Evolutionary conservation across 2,797 vertebrate species (phyloP), one percentile per base, ranked within the genome.

Genomic region (Lemur catta): DNA sequence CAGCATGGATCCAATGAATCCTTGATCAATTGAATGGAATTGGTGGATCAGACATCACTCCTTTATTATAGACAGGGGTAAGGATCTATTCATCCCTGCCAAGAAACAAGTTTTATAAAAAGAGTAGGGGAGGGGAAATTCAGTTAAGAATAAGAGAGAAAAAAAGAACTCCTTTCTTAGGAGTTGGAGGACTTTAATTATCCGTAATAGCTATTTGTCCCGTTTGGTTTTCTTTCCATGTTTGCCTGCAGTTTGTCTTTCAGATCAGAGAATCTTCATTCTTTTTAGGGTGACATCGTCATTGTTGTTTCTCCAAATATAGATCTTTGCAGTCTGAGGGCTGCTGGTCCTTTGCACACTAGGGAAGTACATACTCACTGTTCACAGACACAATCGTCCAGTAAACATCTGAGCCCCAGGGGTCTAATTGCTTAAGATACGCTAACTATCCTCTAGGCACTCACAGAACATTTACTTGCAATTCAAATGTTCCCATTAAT

Each of bases 111-210:
- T 74, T 35, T 38, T 52, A 20, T 38, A n/a, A 35, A 35, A 86
- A 46, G 26, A 33, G 35, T 22, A 55, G 18, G 33, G 17, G 75
- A 35, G 7, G 84, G 61, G 3, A 24, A 28, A 89, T 18, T 55
- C 93, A 61, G n/a, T 95, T 61, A 96, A 50, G 57, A 89, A 38
- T 72, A 35, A 22, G 30, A 30, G 72, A 63, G 15, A 24, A 94
- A 96, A 33, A 91, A 28, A 7, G 33, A 92, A 48, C 6, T 95
- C 55, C 30, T 57, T n/a, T 50, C 28, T 59, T 87, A 96, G 20
- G 63, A 81, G 74, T 81, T 81, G 30, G 94, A 93, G 88, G 82
- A 0, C 78, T 96, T 97, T 92, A 92, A 69, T 94, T 41, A 78
- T 55, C 17, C 52, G 2, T 63, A 94, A 48, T 18, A 93, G 28